phyloP scores from a whole-genome alignment of 2,113 vertebrate genomes.

The Orcinus orca region DNA sequence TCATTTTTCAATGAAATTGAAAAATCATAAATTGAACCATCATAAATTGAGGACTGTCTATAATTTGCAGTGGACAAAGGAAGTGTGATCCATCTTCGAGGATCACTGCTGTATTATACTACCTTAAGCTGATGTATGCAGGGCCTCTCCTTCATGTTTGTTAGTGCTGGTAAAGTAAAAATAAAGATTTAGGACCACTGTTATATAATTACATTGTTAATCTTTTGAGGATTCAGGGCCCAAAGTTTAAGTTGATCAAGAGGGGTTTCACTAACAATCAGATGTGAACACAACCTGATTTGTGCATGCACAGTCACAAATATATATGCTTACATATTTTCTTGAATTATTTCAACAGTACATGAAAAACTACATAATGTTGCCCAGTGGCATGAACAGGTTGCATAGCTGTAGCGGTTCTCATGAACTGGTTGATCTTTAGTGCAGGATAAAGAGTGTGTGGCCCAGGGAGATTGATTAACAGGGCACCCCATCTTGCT shows the following conservation, averaged over 20 bases:
- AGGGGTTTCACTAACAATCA: background rate
- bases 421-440: too few relatives aligned
- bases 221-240: background rate
- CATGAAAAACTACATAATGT: background rate
- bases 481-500: fast-evolving
- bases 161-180: background rate
- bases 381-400: fast-evolving
- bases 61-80: background rate
- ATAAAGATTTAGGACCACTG: background rate
- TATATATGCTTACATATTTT: background rate
- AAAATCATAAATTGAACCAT: background rate
- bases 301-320: background rate
- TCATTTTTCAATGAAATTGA: background rate
- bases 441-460: too few relatives aligned
- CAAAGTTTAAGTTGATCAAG: background rate
- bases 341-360: background rate
- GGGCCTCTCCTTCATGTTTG: background rate
- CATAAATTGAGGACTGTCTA: background rate
- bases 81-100: background rate
- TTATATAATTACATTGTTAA: background rate
- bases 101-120: background rate
- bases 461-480: too few relatives aligned
- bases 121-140: background rate
- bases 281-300: background rate
- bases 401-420: background rate